Percentiles rank a stretch among this genome's conserved stretches.
Conservation (phyloP, 2,888 invertebrate species). For the Melikaiella ostensackeni region DNA sequence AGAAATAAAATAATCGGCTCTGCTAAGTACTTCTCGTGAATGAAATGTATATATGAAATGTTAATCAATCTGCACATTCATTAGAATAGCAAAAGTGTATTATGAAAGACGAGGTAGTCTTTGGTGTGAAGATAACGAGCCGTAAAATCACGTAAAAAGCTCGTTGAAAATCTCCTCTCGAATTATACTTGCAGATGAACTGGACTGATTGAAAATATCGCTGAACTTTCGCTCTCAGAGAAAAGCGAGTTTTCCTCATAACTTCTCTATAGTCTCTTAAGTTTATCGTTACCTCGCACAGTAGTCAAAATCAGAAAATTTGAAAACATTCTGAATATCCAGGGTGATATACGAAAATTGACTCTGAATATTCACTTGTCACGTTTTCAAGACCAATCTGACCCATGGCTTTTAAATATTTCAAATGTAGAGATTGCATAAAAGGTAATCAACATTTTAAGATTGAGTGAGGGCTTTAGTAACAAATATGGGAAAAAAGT, state of each 20-base stretch:
- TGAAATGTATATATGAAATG: neutral
- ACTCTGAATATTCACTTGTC: too few species aligned
- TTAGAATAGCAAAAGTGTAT: neutral
- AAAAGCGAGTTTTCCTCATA: constrained; percentile 3
- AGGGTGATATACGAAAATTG: too few species aligned
- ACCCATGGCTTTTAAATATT: too few species aligned
- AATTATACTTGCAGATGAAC: constrained; percentile 10
- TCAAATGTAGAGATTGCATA: too few species aligned
- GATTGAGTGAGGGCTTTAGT: too few species aligned
- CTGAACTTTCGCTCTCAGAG: neutral
- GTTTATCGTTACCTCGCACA: neutral
- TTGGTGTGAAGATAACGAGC: neutral
- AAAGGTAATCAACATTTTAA: too few species aligned
- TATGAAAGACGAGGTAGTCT: constrained; percentile 1
- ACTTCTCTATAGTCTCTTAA: neutral
- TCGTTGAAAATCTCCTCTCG: neutral
- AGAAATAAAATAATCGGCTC: neutral
- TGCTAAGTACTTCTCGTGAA: neutral
- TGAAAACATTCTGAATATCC: too few species aligned
- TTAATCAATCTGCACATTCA: neutral
- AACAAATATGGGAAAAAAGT: too few species aligned
- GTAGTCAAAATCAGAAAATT: too few species aligned
- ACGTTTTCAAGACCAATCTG: too few species aligned
- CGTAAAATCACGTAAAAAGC: neutral
- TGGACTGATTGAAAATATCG: constrained; percentile 10